Percentiles rank a stretch among this genome's conserved stretches.
Conservation (phyloP, 2,113 vertebrate species). For the Gracilinanus agilis region DNA sequence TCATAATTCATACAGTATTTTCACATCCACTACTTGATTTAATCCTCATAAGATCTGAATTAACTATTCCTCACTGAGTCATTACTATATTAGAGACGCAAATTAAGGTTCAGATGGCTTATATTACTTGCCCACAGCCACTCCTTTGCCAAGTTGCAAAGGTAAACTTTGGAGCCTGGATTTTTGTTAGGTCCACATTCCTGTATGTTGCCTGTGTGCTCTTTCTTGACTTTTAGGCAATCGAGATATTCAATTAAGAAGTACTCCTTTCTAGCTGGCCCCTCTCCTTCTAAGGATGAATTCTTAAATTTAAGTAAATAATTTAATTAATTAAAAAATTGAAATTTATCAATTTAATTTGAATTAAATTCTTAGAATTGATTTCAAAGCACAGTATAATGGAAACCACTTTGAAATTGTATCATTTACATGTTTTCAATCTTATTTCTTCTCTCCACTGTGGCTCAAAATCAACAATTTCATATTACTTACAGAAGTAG, state of each 20-base stretch:
- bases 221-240: constrained; percentile 1
- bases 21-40: no score
- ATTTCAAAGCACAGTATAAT: constrained; percentile 14
- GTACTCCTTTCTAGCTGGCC: not conserved
- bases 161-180: not conserved
- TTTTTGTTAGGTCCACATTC: not conserved
- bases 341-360: no score
- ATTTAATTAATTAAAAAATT: no score
- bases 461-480: not conserved
- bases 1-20: no score
- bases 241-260: not conserved
- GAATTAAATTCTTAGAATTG: not conserved
- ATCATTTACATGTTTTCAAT: not conserved
- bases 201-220: not conserved
- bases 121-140: no score
- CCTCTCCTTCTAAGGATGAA: not conserved
- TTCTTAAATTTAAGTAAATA: no score
- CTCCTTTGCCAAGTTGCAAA: not conserved
- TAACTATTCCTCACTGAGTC: no score
- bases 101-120: no score
- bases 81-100: no score
- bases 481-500: constrained; percentile 89
- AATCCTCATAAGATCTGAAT: no score
- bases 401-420: not conserved
- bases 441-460: no score